These are phyloP conservation scores for Motacilla alba DNA, from an alignment of 2,113 vertebrate species.

Conservation along the genomic window DNA sequence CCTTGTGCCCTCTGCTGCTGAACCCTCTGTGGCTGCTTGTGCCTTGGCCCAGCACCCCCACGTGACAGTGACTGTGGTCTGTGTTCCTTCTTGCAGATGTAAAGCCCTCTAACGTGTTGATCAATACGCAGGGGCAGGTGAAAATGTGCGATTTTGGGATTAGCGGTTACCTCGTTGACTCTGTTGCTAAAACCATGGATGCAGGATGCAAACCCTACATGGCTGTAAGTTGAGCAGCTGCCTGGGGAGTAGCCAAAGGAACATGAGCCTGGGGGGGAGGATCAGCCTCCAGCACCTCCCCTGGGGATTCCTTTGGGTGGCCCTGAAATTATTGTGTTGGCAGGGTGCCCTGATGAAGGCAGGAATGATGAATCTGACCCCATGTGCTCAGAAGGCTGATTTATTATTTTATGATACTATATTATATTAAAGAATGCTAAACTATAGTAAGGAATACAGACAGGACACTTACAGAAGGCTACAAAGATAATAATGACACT, in stretches of 20 bases:
- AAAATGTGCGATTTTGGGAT: conserved; percentile 99
- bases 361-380: no score
- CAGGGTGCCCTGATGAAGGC: no score
- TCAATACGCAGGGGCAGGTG: conserved; percentile 93
- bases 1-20: conserved; percentile 57
- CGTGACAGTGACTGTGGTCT: neutral
- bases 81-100: conserved; percentile 80
- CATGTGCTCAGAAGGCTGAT: no score
- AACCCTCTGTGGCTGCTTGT: neutral
- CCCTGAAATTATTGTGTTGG: no score
- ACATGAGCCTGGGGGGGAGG: neutral
- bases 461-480: no score
- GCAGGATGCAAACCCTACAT: conserved; percentile 98
- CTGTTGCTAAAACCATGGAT: conserved; percentile 94
- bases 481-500: no score
- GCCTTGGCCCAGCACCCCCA: neutral
- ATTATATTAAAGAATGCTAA: no score
- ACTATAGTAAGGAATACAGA: no score
- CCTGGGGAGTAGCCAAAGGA: neutral
- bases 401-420: no score
- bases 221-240: conserved; percentile 82
- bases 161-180: conserved; percentile 96
- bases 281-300: neutral
- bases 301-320: neutral
- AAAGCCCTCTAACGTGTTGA: conserved; percentile 97